Base-by-base conservation (phyloP, 92 coral and sea anemone species). In the Pocillopora meandrina region DNA sequence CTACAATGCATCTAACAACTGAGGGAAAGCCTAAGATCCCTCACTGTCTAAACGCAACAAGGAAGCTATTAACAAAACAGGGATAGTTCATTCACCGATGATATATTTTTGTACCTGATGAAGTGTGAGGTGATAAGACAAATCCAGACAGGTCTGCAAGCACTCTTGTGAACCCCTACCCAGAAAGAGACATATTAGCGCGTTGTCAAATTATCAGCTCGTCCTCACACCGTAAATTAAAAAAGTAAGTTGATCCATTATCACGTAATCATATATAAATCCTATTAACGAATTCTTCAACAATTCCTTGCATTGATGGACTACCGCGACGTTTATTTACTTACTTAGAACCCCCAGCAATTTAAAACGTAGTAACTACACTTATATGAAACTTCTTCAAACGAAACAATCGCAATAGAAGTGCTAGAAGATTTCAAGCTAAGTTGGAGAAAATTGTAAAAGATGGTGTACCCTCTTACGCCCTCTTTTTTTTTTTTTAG, bases 81-180 rank as follows among this genome's bases (percentile, higher is more conserved):
- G 62, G 1, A 59, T 42, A 42, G 52, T 42, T 42, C 52, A 42
- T 42, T 42, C 52, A 1, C n/a, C 56, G 49, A 67, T 5, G 65
- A 33, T 2, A 68, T 3, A n/a, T 21, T 42, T 17, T 42, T 7
- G 7, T 63, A 90, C 93, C 93, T 87, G 82, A 63, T 31, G 73
- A 15, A 9, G 20, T 19, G 10, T 49, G 31, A 23, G 92, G 92
- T 49, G 88, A 76, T 78, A 91, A 88, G 2, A 89, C 66, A 77
- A 91, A 91, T 72, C 95, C 95, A 9, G 95, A 88, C 62, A 88
- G 87, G 34, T 84, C 87, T 56, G 87, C 67, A 6, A 71, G 63
- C 2, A 85, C 90, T 61, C 86, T 65, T 34, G 78, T 75, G 19
- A 86, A 71, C 55, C 88, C 85, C 93, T 90, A 12, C 85, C 93